Evolutionary conservation across 2,888 invertebrate genomes (phyloP).

Genomic region (Caenorhabditis sp.): DNA sequence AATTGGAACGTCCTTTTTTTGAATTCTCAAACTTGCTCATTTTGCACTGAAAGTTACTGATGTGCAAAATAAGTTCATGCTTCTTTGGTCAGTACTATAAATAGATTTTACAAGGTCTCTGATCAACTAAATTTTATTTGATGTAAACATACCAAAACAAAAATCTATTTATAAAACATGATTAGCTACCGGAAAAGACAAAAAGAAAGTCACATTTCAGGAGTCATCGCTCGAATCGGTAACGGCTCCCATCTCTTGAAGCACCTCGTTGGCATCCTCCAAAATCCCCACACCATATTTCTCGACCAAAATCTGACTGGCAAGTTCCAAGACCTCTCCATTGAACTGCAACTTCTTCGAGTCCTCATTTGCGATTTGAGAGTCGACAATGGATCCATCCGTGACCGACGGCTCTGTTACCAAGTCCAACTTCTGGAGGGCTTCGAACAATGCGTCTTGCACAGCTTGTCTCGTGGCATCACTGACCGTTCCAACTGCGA

Average conservation of each 20-base stretch:
- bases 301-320: constrained; percentile 24
- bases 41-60: too few species aligned
- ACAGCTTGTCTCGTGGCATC: constrained; percentile 23
- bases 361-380: constrained; percentile 25
- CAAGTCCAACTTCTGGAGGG: neutral
- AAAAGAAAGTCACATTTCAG: neutral
- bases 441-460: constrained; percentile 16
- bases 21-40: too few species aligned
- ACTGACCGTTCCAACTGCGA: neutral
- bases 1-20: too few species aligned
- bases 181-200: neutral
- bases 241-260: constrained; percentile 9
- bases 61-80: too few species aligned
- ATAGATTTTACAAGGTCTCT: too few species aligned
- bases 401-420: constrained; percentile 20
- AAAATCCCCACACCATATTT: constrained; percentile 29
- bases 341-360: constrained; percentile 31
- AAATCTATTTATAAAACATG: too few species aligned
- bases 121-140: too few species aligned
- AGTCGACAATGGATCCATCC: constrained; percentile 17
- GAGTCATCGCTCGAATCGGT: neutral
- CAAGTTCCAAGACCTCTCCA: constrained; percentile 21
- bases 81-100: too few species aligned
- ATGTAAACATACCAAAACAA: too few species aligned
- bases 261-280: constrained; percentile 27